Conservation (phyloP, 2,797 vertebrate genomes). For the Odontamblyopus lacepedii region DNA sequence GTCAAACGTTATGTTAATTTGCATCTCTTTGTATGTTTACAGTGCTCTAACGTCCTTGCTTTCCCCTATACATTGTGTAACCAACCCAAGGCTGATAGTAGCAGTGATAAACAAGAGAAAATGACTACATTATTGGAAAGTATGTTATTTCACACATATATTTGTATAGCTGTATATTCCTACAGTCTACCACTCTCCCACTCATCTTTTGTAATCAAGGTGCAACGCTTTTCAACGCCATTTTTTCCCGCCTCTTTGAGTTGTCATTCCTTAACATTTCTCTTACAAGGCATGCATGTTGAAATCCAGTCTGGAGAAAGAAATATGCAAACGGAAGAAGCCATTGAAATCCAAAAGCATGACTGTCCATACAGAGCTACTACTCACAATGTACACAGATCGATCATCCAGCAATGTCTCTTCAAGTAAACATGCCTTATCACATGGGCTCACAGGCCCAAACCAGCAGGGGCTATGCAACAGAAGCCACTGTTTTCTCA, state of each 20-base stretch:
- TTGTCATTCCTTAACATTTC: conserved; percentile 51
- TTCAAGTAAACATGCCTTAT: conserved; percentile 78
- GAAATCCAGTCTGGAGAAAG: conserved; percentile 53
- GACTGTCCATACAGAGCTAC: conserved; percentile 42
- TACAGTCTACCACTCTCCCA: conserved; percentile 61
- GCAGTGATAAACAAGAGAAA: conserved; percentile 4
- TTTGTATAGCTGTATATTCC: conserved; percentile 17
- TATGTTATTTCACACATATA: neutral
- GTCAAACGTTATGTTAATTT: conserved; percentile 27
- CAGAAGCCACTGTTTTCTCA: conserved; percentile 1
- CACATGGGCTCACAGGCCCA: conserved; percentile 56
- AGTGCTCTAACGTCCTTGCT: neutral
- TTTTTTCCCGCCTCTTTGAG: conserved; percentile 47
- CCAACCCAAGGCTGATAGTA: no score
- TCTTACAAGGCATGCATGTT: conserved; percentile 75
- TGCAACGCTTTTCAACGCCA: conserved; percentile 58
- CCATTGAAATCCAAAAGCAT: conserved; percentile 53
- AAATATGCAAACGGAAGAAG: conserved; percentile 57
- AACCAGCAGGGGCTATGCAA: conserved; percentile 44
- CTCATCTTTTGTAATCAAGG: conserved; percentile 63
- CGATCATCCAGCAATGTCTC: conserved; percentile 62
- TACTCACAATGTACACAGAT: conserved; percentile 59
- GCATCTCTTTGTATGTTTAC: neutral
- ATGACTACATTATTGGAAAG: no score
- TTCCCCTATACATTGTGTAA: no score